phyloP scores from a whole-genome alignment of 2,797 vertebrate species.

The Valencia hispanica region DNA sequence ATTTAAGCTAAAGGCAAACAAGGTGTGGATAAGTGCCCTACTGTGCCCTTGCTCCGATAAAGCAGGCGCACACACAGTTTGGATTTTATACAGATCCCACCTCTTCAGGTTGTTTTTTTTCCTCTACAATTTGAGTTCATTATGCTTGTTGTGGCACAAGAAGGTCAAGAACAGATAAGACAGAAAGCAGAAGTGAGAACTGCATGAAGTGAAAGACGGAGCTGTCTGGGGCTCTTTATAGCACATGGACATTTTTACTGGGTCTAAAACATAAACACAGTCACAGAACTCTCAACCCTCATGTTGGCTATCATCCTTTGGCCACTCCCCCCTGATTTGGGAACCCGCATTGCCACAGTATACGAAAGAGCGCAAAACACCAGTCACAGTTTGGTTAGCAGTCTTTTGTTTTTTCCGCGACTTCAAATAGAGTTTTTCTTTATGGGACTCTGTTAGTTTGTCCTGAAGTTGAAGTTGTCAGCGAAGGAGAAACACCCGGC shows the following conservation, averaged over 20 bases:
- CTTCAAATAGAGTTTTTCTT: too few relatives aligned
- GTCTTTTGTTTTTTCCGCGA: too few relatives aligned
- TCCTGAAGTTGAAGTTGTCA: too few relatives aligned
- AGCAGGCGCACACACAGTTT: conserved; percentile 10
- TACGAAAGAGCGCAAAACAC: too few relatives aligned
- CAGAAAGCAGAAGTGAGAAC: conserved; percentile 9
- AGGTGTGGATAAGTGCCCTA: conserved; percentile 49
- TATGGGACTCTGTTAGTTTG: too few relatives aligned
- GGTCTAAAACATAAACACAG: too few relatives aligned
- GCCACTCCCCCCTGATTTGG: too few relatives aligned
- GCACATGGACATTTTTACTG: background rate
- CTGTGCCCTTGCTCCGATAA: conserved; percentile 34
- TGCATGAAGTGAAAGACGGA: conserved; percentile 4
- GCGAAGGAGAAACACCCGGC: too few relatives aligned
- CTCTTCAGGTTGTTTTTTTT: conserved; percentile 1
- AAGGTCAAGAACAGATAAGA: conserved; percentile 4
- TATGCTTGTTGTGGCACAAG: background rate
- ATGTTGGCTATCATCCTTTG: too few relatives aligned
- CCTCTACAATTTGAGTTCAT: conserved; percentile 4
- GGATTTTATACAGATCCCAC: conserved; percentile 12
- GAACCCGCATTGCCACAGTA: too few relatives aligned
- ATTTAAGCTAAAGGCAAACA: conserved; percentile 73
- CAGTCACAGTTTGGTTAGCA: too few relatives aligned
- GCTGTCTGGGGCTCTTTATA: background rate
- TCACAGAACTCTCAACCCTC: too few relatives aligned